Evolutionary conservation across 1,140 invertebrate genomes (phyloP).

Genomic region (Hyposmocoma kahamanoa): DNA sequence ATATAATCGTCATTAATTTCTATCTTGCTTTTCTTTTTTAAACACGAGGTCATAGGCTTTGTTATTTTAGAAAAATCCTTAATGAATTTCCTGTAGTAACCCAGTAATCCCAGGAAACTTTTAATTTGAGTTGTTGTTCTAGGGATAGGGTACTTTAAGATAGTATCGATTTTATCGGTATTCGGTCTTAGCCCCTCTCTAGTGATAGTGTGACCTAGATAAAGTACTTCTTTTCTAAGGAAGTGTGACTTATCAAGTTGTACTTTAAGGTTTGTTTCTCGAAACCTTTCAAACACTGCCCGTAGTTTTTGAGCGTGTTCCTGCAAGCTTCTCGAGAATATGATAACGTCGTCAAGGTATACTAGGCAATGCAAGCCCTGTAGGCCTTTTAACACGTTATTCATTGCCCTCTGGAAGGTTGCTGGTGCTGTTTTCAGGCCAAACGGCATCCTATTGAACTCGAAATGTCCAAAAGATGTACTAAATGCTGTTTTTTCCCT

Average conservation of each 20-base stretch:
- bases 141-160: slow-evolving; percentile 9
- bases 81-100: slow-evolving; percentile 30
- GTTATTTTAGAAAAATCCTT: slow-evolving; percentile 19
- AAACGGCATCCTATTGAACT: slow-evolving; percentile 23
- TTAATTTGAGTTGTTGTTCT: slow-evolving; percentile 16
- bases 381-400: slow-evolving; percentile 36
- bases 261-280: slow-evolving; percentile 34
- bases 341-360: slow-evolving; percentile 15
- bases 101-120: slow-evolving; percentile 8
- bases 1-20: neutral
- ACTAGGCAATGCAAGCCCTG: slow-evolving; percentile 18
- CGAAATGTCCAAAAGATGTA: slow-evolving; percentile 23
- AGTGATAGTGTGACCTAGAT: slow-evolving; percentile 60
- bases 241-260: slow-evolving; percentile 19
- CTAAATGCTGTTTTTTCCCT: slow-evolving; percentile 40
- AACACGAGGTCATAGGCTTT: slow-evolving; percentile 9
- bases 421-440: slow-evolving; percentile 14
- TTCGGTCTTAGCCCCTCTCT: slow-evolving; percentile 21
- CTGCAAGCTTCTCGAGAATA: slow-evolving; percentile 12
- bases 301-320: slow-evolving; percentile 2
- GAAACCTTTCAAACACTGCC: slow-evolving; percentile 29
- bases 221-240: slow-evolving; percentile 35
- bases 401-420: slow-evolving; percentile 50
- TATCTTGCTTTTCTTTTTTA: slow-evolving; percentile 21
- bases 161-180: slow-evolving; percentile 15